A percentile compares a stretch with the other conserved stretches of the same genome.
phyloP scores from a whole-genome alignment of 2,113 vertebrate genomes.

The Crypturellus undulatus region DNA sequence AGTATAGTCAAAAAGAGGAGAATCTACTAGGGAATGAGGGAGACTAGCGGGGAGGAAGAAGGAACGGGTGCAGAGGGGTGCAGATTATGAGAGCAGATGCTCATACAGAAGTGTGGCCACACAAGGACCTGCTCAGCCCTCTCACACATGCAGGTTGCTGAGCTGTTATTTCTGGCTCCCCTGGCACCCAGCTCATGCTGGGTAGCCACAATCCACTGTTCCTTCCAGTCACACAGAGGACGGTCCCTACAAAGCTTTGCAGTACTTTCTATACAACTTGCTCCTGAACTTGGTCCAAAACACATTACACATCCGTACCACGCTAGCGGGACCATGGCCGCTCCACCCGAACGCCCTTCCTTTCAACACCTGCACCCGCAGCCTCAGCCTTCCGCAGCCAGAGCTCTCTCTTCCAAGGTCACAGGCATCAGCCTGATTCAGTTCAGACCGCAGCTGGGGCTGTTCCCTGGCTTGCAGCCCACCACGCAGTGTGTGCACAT shows the following conservation, averaged over 20 bases:
- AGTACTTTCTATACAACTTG: not conserved
- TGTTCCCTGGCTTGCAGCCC: not conserved
- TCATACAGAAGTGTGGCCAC: not conserved
- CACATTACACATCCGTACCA: not conserved
- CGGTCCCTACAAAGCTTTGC: not conserved
- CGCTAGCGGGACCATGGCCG: not conserved
- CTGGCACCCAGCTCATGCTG: not conserved
- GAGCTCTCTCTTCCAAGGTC: not conserved
- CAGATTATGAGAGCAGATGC: not conserved
- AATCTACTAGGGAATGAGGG: not conserved
- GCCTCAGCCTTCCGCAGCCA: not conserved
- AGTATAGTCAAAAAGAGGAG: not conserved
- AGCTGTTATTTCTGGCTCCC: not conserved
- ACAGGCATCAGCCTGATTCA: not conserved
- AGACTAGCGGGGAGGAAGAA: not conserved
- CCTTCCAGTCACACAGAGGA: not conserved
- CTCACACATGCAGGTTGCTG: accelerated
- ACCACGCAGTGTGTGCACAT: not conserved
- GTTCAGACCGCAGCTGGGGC: not conserved
- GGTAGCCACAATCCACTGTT: not conserved
- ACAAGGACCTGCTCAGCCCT: not conserved
- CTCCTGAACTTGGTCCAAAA: not conserved
- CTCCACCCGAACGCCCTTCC: accelerated
- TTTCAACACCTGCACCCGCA: not conserved
- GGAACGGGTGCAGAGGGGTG: not conserved